Evolutionary conservation across 2,888 invertebrate genomes (phyloP), one percentile per base, ranked within the genome.

Genomic region (Apotomis turbidana): DNA sequence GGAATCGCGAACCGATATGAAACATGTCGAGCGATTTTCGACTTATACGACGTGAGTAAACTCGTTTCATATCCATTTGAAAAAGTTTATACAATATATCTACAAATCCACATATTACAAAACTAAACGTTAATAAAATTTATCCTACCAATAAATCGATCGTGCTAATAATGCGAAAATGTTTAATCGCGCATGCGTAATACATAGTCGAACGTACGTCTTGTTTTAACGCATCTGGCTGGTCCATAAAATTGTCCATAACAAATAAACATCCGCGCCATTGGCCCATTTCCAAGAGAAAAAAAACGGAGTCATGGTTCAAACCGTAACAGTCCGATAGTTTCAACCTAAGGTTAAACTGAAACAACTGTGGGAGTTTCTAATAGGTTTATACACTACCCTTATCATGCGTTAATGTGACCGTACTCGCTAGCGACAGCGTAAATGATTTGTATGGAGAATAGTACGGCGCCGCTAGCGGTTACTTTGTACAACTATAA

Each of bases 181-280:
- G 62, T 63, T 68, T 63, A 58, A 63, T 63, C 58, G 9, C 54
- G 51, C 68, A 67, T 60, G 60, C 49, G 60, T 57, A 57, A 49
- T 58, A 70, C 58, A 52, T 52, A 63, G 46, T 60, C 51, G 61
- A 71, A 76, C 69, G 73, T 71, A 74, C 77, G 79, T 81, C 83
- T 85, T 85, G 86, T 86, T 86, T 87, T 86, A 82, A 80, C 81
- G 80, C 84, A 81, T 80, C 78, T 79, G 82, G 77, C 81, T 74
- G 79, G 80, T 85, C 81, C 81, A 87, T 88, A 87, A 88, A 88
- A 87, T 81, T 83, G 85, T 86, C 79, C 82, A 86, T 86, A 85
- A 83, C 83, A 87, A 88, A 88, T 85, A 88, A 88, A 88, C 86
- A 83, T 74, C 76, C 71, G 74, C 73, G 75, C 76, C 68, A 82